Base-by-base conservation (phyloP, 2,888 invertebrate species). In the Epinotia brunnichana region DNA sequence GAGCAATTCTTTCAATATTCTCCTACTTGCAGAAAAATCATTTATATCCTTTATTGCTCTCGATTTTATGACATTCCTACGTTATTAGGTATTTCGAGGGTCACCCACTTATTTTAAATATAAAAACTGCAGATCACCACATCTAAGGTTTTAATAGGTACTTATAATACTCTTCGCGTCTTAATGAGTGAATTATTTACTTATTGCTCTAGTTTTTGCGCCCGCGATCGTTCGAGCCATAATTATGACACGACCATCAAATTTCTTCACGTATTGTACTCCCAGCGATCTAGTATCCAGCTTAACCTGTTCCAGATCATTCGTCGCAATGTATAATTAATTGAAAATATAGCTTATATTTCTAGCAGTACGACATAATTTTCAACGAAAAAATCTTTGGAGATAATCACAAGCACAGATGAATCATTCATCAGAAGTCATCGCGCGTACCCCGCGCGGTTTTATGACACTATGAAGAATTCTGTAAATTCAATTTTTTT, bases 231-330 rank as follows among this genome's bases (percentile, higher is more conserved):
- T 44, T 44, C 15, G 7, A 10, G 29, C 9, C 41, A 7, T 21
- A n/a, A 19, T 3, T 41, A 61, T 21, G 15, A 24, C n/a, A 61
- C n/a, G 17, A 4, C 29, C 5, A 51, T 29, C 29, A 41, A 64
- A 64, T 35, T 54, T 64, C 54, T 54, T 39, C 64, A 64, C 64
- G 53, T 64, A 64, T 5, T 0, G n/a, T 10, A 54, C 21, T 54
- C 64, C 54, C 64, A 64, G 54, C 64, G 53, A 54, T 64, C 64
- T 39, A 64, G 53, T 39, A 62, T 62, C 24, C 35, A 17, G 35
- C 19, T 41, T 54, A 66, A 66, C 64, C 64, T 39, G 64, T 66
- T 53, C 3, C 35, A 10, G 13, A 19, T 9, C 2, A 13, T 13
- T 1, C 7, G 10, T n/a, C n/a, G 17, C 29, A 29, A 29, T 29